Conservation (phyloP, 2,113 vertebrate genomes). For the Thinocorus orbignyianus region DNA sequence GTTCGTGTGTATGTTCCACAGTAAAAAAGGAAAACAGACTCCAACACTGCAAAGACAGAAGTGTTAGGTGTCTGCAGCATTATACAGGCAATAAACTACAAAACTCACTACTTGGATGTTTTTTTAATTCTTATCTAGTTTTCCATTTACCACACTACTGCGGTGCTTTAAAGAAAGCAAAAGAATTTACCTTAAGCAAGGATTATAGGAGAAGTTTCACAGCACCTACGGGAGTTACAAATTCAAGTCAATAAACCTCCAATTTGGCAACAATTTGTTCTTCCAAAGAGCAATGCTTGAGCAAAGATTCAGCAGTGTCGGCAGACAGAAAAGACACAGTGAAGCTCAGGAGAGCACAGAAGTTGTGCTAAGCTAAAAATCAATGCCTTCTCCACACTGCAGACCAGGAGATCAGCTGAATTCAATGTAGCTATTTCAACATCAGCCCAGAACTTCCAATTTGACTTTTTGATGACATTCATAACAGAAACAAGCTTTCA, state of each 20-base stretch:
- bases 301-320: not conserved
- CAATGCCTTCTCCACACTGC: not conserved
- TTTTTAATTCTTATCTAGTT: not conserved
- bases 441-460: not conserved
- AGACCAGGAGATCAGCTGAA: not conserved
- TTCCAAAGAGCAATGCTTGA: not conserved
- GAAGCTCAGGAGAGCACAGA: not conserved
- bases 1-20: conserved; percentile 24
- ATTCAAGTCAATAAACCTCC: not conserved
- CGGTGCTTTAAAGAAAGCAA: not conserved
- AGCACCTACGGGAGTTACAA: not conserved
- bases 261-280: not conserved
- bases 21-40: conserved; percentile 26
- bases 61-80: not conserved
- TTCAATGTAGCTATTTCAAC: not conserved
- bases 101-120: not conserved
- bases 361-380: not conserved
- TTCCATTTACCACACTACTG: not conserved
- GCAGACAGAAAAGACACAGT: not conserved
- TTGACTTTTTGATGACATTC: not conserved
- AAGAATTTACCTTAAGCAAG: not conserved
- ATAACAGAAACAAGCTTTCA: not conserved
- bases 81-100: not conserved
- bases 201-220: not conserved
- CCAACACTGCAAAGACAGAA: not conserved